Evolutionary conservation across 2,888 invertebrate species (phyloP).

Genomic region (Chrysolina haemoptera): DNA sequence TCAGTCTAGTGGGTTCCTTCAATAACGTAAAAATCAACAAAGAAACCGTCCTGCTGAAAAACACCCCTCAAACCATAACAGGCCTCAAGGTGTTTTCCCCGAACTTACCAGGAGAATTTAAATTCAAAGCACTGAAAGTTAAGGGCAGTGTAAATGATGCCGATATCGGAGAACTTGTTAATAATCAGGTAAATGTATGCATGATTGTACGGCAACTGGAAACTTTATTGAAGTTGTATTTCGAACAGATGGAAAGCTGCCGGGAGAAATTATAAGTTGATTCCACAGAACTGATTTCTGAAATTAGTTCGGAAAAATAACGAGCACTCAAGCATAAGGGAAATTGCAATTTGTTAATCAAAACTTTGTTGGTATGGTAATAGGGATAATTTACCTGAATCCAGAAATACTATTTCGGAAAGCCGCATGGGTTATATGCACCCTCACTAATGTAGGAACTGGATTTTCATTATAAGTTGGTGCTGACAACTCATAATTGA

Average conservation of each 20-base stretch:
- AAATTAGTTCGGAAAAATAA: constrained; percentile 19
- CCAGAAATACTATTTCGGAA: not conserved
- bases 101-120: constrained; percentile 39
- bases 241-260: not conserved
- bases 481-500: not conserved
- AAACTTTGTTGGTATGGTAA: constrained; percentile 15
- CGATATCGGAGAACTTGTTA: constrained; percentile 58
- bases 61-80: constrained; percentile 65
- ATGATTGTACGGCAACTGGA: not conserved
- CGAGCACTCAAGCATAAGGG: not conserved
- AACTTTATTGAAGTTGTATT: constrained; percentile 13
- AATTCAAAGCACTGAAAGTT: constrained; percentile 61
- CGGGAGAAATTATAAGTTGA: not conserved
- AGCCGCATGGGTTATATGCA: not conserved
- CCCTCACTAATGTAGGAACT: not conserved
- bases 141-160: constrained; percentile 62
- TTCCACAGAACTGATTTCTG: not conserved
- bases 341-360: constrained; percentile 10
- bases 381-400: not conserved
- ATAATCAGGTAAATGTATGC: constrained; percentile 61
- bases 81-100: constrained; percentile 64
- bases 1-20: constrained; percentile 63
- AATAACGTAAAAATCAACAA: constrained; percentile 62
- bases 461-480: not conserved
- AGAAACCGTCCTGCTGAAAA: constrained; percentile 65